A percentile compares a stretch with the other conserved stretches of the same genome.
phyloP scores from a whole-genome alignment of 2,888 invertebrate species.

The Parnassius mnemosyne region DNA sequence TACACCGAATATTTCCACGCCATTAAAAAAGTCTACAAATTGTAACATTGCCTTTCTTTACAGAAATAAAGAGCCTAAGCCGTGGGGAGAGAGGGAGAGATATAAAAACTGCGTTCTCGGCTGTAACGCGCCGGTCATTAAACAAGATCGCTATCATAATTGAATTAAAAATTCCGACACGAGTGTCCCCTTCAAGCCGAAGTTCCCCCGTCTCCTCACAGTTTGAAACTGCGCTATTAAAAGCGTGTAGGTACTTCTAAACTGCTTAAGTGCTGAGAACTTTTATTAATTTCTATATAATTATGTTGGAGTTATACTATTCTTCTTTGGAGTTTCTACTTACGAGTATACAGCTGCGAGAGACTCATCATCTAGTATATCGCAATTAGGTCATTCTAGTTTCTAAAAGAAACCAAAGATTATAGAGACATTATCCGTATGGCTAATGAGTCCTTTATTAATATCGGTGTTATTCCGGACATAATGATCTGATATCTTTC shows the following conservation, averaged over 20 bases:
- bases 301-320: no score
- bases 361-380: no score
- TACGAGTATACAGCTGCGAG: no score
- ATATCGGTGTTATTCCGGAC: no score
- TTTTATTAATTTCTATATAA: no score
- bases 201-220: slow-evolving; percentile 5
- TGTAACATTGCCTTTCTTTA: slow-evolving; percentile 14
- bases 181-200: slow-evolving; percentile 48
- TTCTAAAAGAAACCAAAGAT: no score
- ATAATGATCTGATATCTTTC: no score
- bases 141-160: slow-evolving; percentile 80
- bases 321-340: no score
- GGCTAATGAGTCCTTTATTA: no score
- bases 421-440: no score
- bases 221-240: slow-evolving; percentile 14
- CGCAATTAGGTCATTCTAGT: no score
- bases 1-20: background rate
- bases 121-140: slow-evolving; percentile 56
- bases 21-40: slow-evolving; percentile 22
- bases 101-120: slow-evolving; percentile 31
- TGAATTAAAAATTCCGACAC: slow-evolving; percentile 81
- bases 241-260: slow-evolving; percentile 18
- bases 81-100: slow-evolving; percentile 33
- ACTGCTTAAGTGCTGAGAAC: background rate
- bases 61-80: slow-evolving; percentile 31